Evolutionary conservation across 1,140 invertebrate genomes (phyloP).

Genomic region (Drosophila kohkoa): DNA sequence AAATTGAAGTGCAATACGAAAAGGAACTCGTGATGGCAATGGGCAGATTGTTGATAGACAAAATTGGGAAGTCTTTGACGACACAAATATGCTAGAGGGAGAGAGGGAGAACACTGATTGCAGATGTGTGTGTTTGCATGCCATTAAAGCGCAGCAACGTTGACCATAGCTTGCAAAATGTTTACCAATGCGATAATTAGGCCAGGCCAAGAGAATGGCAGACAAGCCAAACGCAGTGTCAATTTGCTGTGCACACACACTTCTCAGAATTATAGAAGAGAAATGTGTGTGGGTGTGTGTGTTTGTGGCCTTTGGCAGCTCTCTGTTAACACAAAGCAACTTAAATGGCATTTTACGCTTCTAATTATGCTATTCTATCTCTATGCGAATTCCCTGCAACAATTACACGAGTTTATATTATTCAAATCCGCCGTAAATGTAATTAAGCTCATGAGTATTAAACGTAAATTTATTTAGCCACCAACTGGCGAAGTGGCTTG

Average conservation of each 20-base stretch:
- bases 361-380: conserved; percentile 66
- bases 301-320: background rate
- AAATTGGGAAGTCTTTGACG: conserved; percentile 43
- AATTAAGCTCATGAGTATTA: conserved; percentile 81
- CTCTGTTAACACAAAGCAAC: conserved; percentile 24
- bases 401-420: conserved; percentile 74
- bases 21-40: conserved; percentile 41
- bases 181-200: conserved; percentile 77
- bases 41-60: conserved; percentile 24
- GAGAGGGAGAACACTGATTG: conserved; percentile 13
- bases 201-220: conserved; percentile 40
- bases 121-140: conserved; percentile 57
- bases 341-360: conserved; percentile 55
- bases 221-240: conserved; percentile 50
- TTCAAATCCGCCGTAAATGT: conserved; percentile 78
- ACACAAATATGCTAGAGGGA: conserved; percentile 16
- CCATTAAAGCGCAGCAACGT: conserved; percentile 59
- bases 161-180: conserved; percentile 49
- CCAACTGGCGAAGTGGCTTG: conserved; percentile 34
- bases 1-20: conserved; percentile 57
- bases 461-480: conserved; percentile 69
- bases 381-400: conserved; percentile 5
- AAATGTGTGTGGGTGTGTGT: background rate
- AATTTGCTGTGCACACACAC: conserved; percentile 67
- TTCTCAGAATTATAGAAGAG: background rate